Conservation (phyloP, 2,888 invertebrate genomes). For the Sinohyriopsis cumingii region DNA sequence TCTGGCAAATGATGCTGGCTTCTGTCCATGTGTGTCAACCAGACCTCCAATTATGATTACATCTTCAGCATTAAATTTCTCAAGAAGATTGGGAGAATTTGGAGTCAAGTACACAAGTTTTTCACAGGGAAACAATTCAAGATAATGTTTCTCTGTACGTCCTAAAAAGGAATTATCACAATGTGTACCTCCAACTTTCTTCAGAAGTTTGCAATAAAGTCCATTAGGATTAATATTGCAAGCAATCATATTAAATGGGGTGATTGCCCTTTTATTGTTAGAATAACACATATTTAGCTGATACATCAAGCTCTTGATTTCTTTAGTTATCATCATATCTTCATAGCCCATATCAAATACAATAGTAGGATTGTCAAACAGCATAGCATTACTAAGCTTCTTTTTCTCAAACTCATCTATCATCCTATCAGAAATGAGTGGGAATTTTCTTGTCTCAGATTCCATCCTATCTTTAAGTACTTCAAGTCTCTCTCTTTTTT, state of each 20-base stretch:
- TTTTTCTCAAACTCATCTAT: neutral
- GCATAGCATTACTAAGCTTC: conserved; percentile 1
- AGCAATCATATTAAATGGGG: too few relatives aligned
- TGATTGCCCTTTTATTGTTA: neutral
- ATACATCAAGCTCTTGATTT: neutral
- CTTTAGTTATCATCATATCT: neutral
- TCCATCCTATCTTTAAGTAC: neutral
- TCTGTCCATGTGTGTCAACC: conserved; percentile 62
- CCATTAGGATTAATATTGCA: neutral
- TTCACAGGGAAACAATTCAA: conserved; percentile 85
- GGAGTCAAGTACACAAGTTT: conserved; percentile 90
- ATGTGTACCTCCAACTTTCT: too few relatives aligned
- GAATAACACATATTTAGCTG: neutral
- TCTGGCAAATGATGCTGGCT: conserved; percentile 86
- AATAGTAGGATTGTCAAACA: neutral
- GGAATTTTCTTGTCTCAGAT: neutral
- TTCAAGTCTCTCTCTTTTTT: neutral
- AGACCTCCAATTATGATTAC: conserved; percentile 85
- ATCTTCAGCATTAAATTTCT: conserved; percentile 82
- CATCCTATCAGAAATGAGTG: neutral
- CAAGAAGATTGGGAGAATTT: conserved; percentile 82
- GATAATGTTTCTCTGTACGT: conserved; percentile 76
- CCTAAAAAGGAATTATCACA: conserved; percentile 3
- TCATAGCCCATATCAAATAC: conserved; percentile 1
- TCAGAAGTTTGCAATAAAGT: too few relatives aligned